A percentile compares a stretch with the other conserved stretches of the same genome.
Conservation (phyloP, 2,113 vertebrate genomes). For the Eptatretus burgeri region DNA sequence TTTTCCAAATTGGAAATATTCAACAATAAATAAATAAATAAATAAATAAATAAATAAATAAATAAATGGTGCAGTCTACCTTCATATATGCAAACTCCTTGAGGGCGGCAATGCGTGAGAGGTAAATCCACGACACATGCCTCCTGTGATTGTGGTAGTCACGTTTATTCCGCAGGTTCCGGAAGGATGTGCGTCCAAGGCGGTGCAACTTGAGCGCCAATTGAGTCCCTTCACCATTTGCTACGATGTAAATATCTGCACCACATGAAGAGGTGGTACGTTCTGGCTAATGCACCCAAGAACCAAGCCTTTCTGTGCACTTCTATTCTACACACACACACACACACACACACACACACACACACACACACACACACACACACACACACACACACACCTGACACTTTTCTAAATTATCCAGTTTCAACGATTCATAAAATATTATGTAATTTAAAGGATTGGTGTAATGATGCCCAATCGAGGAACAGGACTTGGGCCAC, state of each 20-base stretch:
- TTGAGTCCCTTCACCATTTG: constrained; percentile 37
- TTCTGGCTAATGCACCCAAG: too few species aligned
- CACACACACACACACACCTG: too few species aligned
- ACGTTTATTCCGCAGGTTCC: constrained; percentile 73
- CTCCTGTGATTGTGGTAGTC: constrained; percentile 77
- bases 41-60: background rate
- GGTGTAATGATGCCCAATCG: too few species aligned
- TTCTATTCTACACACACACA: too few species aligned
- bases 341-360: too few species aligned
- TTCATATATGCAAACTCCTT: constrained; percentile 99
- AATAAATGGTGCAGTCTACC: constrained; percentile 23
- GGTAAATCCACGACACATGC: constrained; percentile 80
- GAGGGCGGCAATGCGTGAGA: constrained; percentile 81
- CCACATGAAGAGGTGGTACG: too few species aligned
- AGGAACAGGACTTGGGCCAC: too few species aligned
- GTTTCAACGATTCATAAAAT: too few species aligned
- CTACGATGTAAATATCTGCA: constrained; percentile 79
- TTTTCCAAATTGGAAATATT: constrained; percentile 5
- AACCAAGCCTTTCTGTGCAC: too few species aligned
- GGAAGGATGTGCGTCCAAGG: constrained; percentile 68
- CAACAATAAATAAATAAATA: background rate
- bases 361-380: too few species aligned
- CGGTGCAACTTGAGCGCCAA: constrained; percentile 68
- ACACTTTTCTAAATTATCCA: too few species aligned
- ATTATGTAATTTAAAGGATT: too few species aligned